These are phyloP conservation scores for Phyllotis vaccarum DNA, from an alignment of 2,797 vertebrate species.

Conservation along the genomic window DNA sequence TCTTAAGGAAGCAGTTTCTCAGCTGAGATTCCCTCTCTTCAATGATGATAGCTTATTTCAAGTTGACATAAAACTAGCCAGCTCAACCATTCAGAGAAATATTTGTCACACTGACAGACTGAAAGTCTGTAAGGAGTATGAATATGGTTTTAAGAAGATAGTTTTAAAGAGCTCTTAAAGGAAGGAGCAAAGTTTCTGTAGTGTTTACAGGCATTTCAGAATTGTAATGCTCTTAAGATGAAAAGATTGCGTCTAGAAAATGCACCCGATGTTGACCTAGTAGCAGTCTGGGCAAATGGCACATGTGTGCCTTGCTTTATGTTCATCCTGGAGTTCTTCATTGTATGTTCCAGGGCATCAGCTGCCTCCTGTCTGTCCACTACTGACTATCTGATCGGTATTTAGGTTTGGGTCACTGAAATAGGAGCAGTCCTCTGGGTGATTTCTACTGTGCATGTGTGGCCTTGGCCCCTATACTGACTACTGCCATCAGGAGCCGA, in stretches of 20 bases:
- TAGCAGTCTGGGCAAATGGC: not conserved
- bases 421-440: not conserved
- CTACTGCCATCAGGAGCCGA: not conserved
- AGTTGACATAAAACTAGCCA: not conserved
- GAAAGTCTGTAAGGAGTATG: not conserved
- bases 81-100: not conserved
- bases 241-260: not conserved
- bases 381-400: not conserved
- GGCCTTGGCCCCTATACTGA: not conserved
- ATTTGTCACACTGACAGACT: constrained; percentile 23
- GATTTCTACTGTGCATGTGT: not conserved
- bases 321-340: not conserved
- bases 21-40: not conserved
- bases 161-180: not conserved
- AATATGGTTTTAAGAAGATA: constrained; percentile 12
- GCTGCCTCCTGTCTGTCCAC: not conserved
- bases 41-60: not conserved
- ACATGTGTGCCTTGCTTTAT: not conserved
- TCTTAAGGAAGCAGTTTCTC: not conserved
- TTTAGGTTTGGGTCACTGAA: constrained; percentile 38
- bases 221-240: not conserved
- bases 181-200: not conserved
- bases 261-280: not conserved
- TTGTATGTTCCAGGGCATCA: not conserved
- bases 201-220: constrained; percentile 11